Evolutionary conservation across 2,888 invertebrate genomes (phyloP).

Genomic region (Thecophora atra): DNA sequence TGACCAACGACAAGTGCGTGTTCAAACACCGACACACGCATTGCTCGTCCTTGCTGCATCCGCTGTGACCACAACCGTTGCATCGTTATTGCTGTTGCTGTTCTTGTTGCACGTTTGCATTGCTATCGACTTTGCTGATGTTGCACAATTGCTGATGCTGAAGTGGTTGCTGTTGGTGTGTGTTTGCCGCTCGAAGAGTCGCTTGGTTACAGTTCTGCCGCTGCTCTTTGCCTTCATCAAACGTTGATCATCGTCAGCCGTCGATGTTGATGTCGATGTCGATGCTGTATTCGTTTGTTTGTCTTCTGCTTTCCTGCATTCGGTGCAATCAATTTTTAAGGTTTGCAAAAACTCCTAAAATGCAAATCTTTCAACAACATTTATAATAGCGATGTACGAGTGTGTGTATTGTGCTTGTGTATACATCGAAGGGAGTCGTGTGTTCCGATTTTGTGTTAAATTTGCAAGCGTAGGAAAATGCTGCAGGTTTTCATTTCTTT

Average conservation of each 20-base stretch:
- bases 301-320: conserved; percentile 30
- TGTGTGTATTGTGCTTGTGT: conserved; percentile 13
- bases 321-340: conserved; percentile 34
- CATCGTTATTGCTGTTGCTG: neutral
- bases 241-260: no score
- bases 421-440: conserved; percentile 18
- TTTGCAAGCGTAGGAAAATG: neutral
- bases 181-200: neutral
- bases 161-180: conserved; percentile 11
- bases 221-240: neutral
- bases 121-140: conserved; percentile 12
- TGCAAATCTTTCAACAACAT: conserved; percentile 26
- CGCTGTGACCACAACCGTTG: neutral
- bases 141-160: conserved; percentile 2
- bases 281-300: conserved; percentile 18
- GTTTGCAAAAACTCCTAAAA: conserved; percentile 22
- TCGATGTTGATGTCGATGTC: neutral
- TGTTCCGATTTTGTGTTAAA: neutral
- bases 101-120: conserved; percentile 10
- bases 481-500: no score
- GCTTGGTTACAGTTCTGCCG: neutral
- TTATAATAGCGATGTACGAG: neutral
- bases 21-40: neutral
- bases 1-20: conserved; percentile 32
- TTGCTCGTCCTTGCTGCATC: no score